Base-by-base conservation (phyloP, 2,113 vertebrate genomes). In the Polypterus bichir region DNA sequence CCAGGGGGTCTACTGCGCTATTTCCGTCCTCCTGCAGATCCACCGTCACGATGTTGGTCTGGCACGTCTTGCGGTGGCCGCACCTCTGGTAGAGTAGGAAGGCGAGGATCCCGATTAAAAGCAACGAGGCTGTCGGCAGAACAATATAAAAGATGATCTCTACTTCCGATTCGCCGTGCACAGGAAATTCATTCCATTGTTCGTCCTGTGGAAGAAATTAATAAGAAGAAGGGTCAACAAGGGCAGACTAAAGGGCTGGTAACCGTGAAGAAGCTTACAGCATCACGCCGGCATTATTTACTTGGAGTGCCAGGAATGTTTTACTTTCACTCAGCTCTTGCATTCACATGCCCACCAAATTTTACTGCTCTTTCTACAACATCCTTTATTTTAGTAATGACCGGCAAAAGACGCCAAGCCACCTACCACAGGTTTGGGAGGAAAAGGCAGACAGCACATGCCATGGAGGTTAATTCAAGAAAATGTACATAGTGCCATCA, bases 111-210 rank as follows among this genome's bases (percentile, higher is more conserved):
- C 82, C 83, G 77, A 94, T 70, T 61, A 91, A 82, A 52, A 93
- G 81, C 76, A 92, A 70, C 11, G 82, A 69, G 54, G 83, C 77
- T 45, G 86, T 64, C 0, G 88, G 88, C 4, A 96, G 68, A 45
- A 89, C 75, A 65, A 91, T 77, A 69, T 87, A 94, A 60, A 95
- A 74, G 65, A 89, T 80, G 4, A 91, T 77, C 59, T 92, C 86
- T 2, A 71, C 70, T 11, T 85, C 88, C 0, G 81, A 79, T 69
- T 73, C 70, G 2, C 80, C 81, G 46, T 76, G 74, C 3, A 83
- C 74, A 8, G 77, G 83, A 3, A 75, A 9, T 57, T 76, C 78
- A 4, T 75, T 73, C 81, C 79, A 83, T 66, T 78, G 82, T 65
- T 74, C 68, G 67, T 78, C 87, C 92, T 97, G 80, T 10, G 69